Evolutionary conservation across 2,113 vertebrate species (phyloP), one percentile per base, ranked within the genome.

Genomic region (Benitochromis conjunctus): DNA sequence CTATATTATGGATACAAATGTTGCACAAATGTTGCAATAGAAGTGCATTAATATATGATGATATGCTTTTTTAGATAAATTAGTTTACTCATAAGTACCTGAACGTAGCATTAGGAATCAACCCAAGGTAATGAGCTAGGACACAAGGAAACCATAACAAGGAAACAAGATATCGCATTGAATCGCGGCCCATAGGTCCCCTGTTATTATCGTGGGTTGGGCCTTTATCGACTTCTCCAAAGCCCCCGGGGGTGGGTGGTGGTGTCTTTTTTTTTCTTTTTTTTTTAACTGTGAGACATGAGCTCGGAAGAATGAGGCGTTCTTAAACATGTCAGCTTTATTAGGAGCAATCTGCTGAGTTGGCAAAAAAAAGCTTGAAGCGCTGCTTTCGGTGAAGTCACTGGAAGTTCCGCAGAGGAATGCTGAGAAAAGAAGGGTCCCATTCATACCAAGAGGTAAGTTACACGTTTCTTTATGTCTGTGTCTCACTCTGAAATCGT

Each of bases 371-470:
- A 46, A 71, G 7, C 8, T 9, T 51, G 14, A 34, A 4, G 31
- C 7, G 14, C 36, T 54, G 34, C 9, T 9, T 16, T 7, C 13
- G 9, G 7, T 26, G 31, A 3, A 9, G 19, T 7, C 21, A 14
- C 5, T 56, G 46, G 14, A 38, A 41, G 48, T 64, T 53, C 80
- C 11, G 41, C 41, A 53, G 80, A 89, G 94, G 88, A 92, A 98
- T 98, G 98, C 92, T 95, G 13, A 92, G 96, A 56, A 96, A 93
- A 1, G 97, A 97, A 62, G 69, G 60, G 18, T 92, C 95, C 87
- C 94, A 94, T 29, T 96, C 97, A 64, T 99, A 98, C 92, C 95
- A 95, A 85, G 97, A 98, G 98, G 98, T 99, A 95, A 18, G 7
- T 83, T 11, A 24, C 55, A n/a, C 1, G 9, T 48, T 18, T 2